Evolutionary conservation across 2,113 vertebrate genomes (phyloP), one percentile per base, ranked within the genome.

Genomic region (Gavia stellata): DNA sequence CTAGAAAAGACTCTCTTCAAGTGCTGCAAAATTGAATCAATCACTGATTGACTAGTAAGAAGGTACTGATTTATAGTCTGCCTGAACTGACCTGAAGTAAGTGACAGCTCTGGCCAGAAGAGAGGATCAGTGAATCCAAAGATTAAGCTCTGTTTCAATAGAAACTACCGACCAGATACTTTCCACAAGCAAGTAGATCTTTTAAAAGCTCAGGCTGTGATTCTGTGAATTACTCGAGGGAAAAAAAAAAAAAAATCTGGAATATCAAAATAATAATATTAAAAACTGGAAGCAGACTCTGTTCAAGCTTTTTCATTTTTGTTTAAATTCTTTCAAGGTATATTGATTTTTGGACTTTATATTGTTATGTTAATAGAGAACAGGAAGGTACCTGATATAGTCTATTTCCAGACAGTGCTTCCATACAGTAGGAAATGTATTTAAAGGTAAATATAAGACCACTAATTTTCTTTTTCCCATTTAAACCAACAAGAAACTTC

Each of bases 1-100:
- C 94, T 74, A 89, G 85, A 86, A 88, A 88, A 56, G 33, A 82
- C 19, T 94, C 59, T 88, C 78, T 96, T 85, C 10, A 31, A 96
- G 93, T 50, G 67, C 86, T 81, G 77, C 86, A 92, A 96, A 97
- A 96, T 44, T 56, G 47, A 95, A 90, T 94, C 74, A 96, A 92
- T 97, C 65, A 21, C 36, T 95, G 77, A 93, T 94, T 97, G 93
- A 96, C 70, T 82, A 63, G 42, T 83, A 94, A 91, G 93, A 63
- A 96, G 56, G 44, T 72, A 95, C 96, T 95, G 95, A 97, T 94
- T 97, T 97, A 94, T 72, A 94, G 91, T 36, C 70, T 90, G 93
- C 92, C 58, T 91, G 75, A 97, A 94, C 74, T 96, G 94, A 97
- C 91, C 83, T 79, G 67, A 95, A 96, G 83, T 72, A 96, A 97